phyloP scores from a whole-genome alignment of 2,113 vertebrate species.

The Xenopus laevis region DNA sequence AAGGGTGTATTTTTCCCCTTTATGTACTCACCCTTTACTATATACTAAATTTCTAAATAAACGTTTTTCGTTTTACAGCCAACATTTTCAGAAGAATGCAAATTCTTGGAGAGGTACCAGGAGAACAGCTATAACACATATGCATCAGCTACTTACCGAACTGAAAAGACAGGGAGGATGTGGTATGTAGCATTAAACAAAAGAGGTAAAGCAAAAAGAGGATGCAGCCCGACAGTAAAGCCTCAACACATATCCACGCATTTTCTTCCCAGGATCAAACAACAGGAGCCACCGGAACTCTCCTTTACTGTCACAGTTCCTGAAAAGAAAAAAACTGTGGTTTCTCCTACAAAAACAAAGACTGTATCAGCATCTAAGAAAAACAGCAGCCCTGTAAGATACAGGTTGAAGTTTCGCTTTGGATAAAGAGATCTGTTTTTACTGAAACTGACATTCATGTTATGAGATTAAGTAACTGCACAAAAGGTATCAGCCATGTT shows the following conservation, averaged over 20 bases:
- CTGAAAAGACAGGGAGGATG: constrained; percentile 74
- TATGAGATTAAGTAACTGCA: constrained; percentile 1
- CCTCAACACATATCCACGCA: constrained; percentile 93
- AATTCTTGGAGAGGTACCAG: constrained; percentile 93
- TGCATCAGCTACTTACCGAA: constrained; percentile 80
- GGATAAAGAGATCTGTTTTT: constrained; percentile 59
- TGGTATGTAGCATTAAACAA: constrained; percentile 98
- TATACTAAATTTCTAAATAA: too few species aligned
- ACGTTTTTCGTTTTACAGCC: constrained; percentile 56
- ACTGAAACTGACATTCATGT: constrained; percentile 4
- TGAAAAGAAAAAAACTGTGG: constrained; percentile 61
- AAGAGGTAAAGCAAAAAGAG: constrained; percentile 89
- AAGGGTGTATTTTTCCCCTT: too few species aligned
- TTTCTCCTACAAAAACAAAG: constrained; percentile 55
- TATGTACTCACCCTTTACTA: too few species aligned
- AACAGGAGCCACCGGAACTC: constrained; percentile 61
- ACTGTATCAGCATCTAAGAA: constrained; percentile 32
- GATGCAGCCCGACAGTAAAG: constrained; percentile 86
- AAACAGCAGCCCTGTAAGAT: constrained; percentile 70
- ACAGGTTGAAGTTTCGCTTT: constrained; percentile 92
- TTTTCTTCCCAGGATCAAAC: constrained; percentile 83
- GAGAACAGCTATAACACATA: constrained; percentile 99
- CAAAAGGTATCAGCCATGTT: neutral
- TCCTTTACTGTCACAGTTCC: constrained; percentile 81
- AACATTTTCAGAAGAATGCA: constrained; percentile 86